A percentile compares a stretch with the other conserved stretches of the same genome.
Evolutionary conservation across 2,113 vertebrate genomes (phyloP).

Genomic region (Monopterus albus): DNA sequence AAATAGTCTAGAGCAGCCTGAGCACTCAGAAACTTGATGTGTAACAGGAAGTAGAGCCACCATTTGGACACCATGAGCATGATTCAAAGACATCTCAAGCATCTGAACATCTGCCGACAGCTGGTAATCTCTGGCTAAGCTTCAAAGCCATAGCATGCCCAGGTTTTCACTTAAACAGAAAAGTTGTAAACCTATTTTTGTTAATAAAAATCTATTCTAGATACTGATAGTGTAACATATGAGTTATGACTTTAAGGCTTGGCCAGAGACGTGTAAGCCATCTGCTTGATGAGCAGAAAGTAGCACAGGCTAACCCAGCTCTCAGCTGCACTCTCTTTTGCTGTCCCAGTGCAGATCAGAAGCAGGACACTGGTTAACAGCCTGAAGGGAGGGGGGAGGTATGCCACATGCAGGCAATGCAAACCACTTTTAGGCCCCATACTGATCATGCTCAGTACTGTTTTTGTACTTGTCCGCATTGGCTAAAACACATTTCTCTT

Average conservation of each 20-base stretch:
- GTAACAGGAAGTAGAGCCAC: constrained; percentile 35
- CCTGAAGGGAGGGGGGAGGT: constrained; percentile 32
- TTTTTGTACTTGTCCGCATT: not conserved
- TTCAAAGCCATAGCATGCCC: not conserved
- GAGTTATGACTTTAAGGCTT: constrained; percentile 9
- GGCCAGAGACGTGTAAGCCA: not conserved
- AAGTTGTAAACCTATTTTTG: too few relatives aligned
- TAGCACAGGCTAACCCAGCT: constrained; percentile 16
- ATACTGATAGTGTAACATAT: constrained; percentile 22
- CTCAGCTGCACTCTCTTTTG: constrained; percentile 21
- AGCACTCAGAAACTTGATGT: constrained; percentile 11
- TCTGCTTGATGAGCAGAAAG: constrained; percentile 25
- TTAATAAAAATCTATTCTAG: too few relatives aligned
- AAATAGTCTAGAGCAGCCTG: not conserved
- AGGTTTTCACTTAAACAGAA: constrained; percentile 1
- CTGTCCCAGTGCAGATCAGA: constrained; percentile 42
- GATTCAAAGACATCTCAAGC: constrained; percentile 38
- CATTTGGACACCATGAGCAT: constrained; percentile 13
- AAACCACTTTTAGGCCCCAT: constrained; percentile 20
- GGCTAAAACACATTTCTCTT: not conserved
- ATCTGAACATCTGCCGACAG: constrained; percentile 19
- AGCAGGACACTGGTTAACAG: constrained; percentile 32
- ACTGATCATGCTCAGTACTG: not conserved
- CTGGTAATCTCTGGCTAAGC: not conserved
- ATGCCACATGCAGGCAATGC: constrained; percentile 67